Conservation (phyloP, 2,888 invertebrate species). For the Sphinx pinastri region DNA sequence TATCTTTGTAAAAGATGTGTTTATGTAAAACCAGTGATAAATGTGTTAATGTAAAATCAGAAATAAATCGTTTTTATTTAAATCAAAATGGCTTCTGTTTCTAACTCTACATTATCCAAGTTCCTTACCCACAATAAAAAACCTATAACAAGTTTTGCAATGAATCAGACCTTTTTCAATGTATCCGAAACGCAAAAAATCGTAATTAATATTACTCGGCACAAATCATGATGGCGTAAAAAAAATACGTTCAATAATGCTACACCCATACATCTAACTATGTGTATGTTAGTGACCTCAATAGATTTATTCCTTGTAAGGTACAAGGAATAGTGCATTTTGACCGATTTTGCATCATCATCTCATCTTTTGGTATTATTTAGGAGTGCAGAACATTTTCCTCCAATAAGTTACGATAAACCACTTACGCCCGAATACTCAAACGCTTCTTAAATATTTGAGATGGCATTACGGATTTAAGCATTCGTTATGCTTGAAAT, state of each 20-base stretch:
- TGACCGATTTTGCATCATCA: neutral
- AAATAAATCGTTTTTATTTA: no score
- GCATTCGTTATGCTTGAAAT: no score
- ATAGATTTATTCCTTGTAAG: neutral
- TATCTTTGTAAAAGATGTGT: no score
- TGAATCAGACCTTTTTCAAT: neutral
- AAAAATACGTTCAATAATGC: constrained; percentile 7
- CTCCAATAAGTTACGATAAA: no score
- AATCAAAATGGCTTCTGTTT: no score
- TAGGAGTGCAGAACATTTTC: neutral
- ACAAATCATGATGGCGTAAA: constrained; percentile 1
- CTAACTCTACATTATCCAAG: neutral
- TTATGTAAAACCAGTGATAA: no score
- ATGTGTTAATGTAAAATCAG: no score
- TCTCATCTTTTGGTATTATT: neutral
- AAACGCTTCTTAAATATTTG: no score
- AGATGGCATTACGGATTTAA: no score
- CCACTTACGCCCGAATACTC: no score
- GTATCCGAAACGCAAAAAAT: neutral
- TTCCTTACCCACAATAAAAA: neutral
- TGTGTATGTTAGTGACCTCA: neutral
- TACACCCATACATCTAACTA: neutral
- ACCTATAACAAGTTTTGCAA: neutral
- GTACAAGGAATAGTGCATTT: neutral
- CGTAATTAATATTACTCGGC: constrained; percentile 11